Evolutionary conservation across 2,797 vertebrate genomes (phyloP), one percentile per base, ranked within the genome.

Genomic region (Bryconaethiops microstoma): DNA sequence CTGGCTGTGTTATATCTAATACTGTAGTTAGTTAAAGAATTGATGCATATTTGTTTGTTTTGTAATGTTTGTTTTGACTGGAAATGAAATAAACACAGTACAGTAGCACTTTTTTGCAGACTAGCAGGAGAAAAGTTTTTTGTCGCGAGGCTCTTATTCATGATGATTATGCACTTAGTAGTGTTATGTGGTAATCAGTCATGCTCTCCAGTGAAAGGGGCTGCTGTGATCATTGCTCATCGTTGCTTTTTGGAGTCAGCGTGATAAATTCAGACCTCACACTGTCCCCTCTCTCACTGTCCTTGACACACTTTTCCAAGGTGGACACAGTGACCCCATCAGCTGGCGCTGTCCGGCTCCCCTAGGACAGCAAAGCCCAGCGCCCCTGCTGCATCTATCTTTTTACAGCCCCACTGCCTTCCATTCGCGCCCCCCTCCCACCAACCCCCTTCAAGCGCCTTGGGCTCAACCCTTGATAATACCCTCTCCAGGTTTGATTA

Each of bases 301-400:
- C 94, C 94, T 94, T 95, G 93, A 94, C 94, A 94, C 91, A 94
- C 92, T 92, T 94, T 87, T 76, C 87, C 91, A 94, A 94, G 94
- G 93, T 93, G 92, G 90, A 89, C 90, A 84, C 5, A 1, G 89
- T 91, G 92, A 93, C 93, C 94, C 92, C 89, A 88, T 94, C 93
- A 94, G 92, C 93, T 92, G 93, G 89, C 90, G 90, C 86, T 23
- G 87, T 88, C 76, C 88, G 84, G 84, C 52, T 94, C 92, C 92
- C 92, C 87, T 88, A 92, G 90, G 86, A 87, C 89, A 78, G 6
- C 54, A 90, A 90, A 90, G 87, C 91, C 88, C 88, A 25, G 45
- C 86, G 89, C 87, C 91, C 89, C 88, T 84, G 75, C 89, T 87
- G 90, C 94, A 95, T 95, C 93, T 92, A 94, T 95, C 94, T 35